phyloP scores from a whole-genome alignment of 2,113 vertebrate genomes.

The Coregonus clupeaformis region DNA sequence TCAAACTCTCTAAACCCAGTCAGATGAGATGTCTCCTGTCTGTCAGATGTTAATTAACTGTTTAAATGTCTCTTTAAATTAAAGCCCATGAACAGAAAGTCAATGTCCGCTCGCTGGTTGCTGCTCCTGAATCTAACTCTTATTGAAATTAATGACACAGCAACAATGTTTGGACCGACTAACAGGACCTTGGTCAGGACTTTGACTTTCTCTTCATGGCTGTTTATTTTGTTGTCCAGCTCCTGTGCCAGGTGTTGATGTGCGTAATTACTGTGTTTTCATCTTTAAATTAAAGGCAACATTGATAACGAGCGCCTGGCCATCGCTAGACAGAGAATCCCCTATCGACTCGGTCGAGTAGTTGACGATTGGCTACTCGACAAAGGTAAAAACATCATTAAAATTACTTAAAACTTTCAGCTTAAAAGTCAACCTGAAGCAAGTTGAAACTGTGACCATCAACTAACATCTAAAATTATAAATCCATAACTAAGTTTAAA shows the following conservation, averaged over 20 bases:
- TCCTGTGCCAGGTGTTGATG: constrained; percentile 75
- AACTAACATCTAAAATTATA: constrained; percentile 99
- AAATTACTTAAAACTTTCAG: constrained; percentile 90
- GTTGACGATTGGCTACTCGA: constrained; percentile 99
- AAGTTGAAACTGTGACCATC: constrained; percentile 96
- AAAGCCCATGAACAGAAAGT: constrained; percentile 77
- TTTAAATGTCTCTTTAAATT: constrained; percentile 99
- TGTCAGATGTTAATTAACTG: constrained; percentile 99
- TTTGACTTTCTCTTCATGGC: constrained; percentile 78
- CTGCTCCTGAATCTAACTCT: neutral
- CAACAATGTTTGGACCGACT: too few species aligned
- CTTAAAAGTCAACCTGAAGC: constrained; percentile 88
- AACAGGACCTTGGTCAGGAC: constrained; percentile 57
- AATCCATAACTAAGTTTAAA: constrained; percentile 99
- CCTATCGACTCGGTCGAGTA: constrained; percentile 99
- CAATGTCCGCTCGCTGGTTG: constrained; percentile 67
- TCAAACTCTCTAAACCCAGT: constrained; percentile 92
- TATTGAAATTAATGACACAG: neutral
- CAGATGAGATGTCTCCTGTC: constrained; percentile 97
- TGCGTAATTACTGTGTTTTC: constrained; percentile 79
- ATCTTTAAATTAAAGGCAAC: constrained; percentile 98
- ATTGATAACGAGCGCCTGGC: constrained; percentile 99
- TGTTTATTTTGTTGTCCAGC: constrained; percentile 77
- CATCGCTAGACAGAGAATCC: constrained; percentile 99
- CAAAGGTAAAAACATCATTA: constrained; percentile 99